Base-by-base conservation (phyloP, 2,797 vertebrate genomes). In the Trachurus trachurus region DNA sequence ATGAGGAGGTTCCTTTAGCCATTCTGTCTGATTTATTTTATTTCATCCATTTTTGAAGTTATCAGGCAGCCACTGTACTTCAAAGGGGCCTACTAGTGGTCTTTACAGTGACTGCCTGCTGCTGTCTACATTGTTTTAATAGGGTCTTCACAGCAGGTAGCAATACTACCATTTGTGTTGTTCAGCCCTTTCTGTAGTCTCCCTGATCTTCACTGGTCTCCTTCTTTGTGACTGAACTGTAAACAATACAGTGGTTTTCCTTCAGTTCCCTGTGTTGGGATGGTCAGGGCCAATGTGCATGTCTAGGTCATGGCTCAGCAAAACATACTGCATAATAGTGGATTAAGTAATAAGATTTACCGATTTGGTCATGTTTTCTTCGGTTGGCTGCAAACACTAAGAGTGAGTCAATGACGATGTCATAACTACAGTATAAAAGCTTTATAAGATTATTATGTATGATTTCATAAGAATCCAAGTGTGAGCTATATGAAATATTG, bases 61-160 rank as follows among this genome's bases (percentile, higher is more conserved):
- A 87, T 91, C 83, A 86, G 87, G 75, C 80, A 69, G 86, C 80
- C 78, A 63, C 69, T 61, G 69, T 49, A 69, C 87, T 87, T 94
- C 92, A 92, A 92, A 94, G 80, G 53, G 72, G 65, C 22, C 34
- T 19, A 71, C 72, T 57, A 81, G 88, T 83, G 83, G 85, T 87
- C 87, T 89, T 83, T 82, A 85, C 87, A 90, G 82, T 66, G 90
- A 88, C 89, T 70, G 71, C 91, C 89, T 72, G 86, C 92, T 92
- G 89, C 59, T 86, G 82, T 86, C 83, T 79, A 87, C 84, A 73
- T 88, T 92, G 86, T 90, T 89, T 93, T 93, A 92, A 93, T 89
- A 73, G 87, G 80, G 74, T 90, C 75, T 71, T 88, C 93, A 67
- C 93, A 94, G 93, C 92, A 83, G 92, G 91, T 17, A 42, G 72